These are phyloP conservation scores for Lepidurus arcticus DNA, from an alignment of 1,140 invertebrate species.

Conservation along the genomic window DNA sequence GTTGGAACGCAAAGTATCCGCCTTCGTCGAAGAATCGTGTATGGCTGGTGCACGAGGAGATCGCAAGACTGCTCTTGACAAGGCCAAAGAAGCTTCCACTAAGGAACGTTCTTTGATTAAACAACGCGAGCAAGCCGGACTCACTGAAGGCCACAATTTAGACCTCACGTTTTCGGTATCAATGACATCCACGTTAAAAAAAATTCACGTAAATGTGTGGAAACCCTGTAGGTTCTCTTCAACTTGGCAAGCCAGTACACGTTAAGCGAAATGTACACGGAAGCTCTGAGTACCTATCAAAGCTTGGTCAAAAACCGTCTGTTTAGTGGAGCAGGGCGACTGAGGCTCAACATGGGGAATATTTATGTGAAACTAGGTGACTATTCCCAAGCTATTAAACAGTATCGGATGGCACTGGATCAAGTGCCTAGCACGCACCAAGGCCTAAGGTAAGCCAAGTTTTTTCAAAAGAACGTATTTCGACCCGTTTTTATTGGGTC, in stretches of 20 bases:
- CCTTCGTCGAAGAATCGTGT: conserved; percentile 78
- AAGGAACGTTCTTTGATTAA: conserved; percentile 84
- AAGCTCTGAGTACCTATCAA: conserved; percentile 92
- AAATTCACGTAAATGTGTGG: no score
- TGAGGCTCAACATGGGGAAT: conserved; percentile 98
- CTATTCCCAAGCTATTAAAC: conserved; percentile 91
- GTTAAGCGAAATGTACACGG: conserved; percentile 87
- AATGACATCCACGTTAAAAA: conserved; percentile 32
- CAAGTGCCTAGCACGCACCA: conserved; percentile 89
- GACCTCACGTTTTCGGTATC: conserved; percentile 88
- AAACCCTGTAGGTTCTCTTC: conserved; percentile 67
- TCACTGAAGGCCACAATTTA: conserved; percentile 81
- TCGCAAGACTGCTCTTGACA: conserved; percentile 66
- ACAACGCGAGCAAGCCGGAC: conserved; percentile 80
- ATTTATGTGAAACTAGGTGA: conserved; percentile 94
- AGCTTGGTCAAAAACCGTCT: conserved; percentile 77
- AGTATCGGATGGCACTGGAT: conserved; percentile 95
- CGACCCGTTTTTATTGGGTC: conserved; percentile 10
- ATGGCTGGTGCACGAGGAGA: conserved; percentile 57
- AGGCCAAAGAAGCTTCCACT: conserved; percentile 92
- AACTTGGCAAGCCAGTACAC: conserved; percentile 91
- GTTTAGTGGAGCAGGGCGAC: conserved; percentile 77
- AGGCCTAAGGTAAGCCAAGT: conserved; percentile 64
- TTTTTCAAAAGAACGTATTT: background rate
- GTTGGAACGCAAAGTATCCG: conserved; percentile 73